Evolutionary conservation across 35 echinoderm and acorn worm genomes (phyloP), one percentile per base, ranked within the genome.

Genomic region (Ophiothrix spiculata): DNA sequence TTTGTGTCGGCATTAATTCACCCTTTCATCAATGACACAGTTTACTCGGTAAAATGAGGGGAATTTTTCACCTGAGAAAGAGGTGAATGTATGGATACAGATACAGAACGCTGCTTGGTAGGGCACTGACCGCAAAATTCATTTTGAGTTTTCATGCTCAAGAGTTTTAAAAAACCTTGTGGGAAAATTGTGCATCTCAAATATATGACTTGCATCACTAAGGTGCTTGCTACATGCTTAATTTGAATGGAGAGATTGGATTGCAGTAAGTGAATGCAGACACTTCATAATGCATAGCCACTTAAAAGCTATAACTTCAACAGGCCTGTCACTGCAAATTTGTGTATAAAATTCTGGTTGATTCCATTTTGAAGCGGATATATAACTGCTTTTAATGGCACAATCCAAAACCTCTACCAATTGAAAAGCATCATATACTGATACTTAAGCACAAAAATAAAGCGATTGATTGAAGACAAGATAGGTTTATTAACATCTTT

Each of bases 1-100:
- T 83, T 83, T 84, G 54, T 84, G 63, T 33, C 81, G 81, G 39
- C 81, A 84, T 60, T 56, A 37, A n/a, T 84, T 84, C 81, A 84
- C 81, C 81, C 37, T 82, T 33, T 84, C 35, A 16, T 37, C 81
- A 23, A 13, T 33, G 81, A 84, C 81, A 84, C 81, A 84, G 81
- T 84, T 84, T n/a, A 63, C 81, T 28, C 29, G 60, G 16, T 69
- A 69, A 69, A 69, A 69, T 69, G 60, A 28, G 60, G 60, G 60
- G 60, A 69, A 69, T 28, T 69, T 28, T 69, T 69, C 29, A 69
- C 60, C 25, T 69, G 8, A 6, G 23, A 49, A 69, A 15, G 29
- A 69, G 60, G 60, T 69, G 60, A 69, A 69, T 69, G 60, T 25
- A 69, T 69, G 60, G n/a, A n/a, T n/a, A n/a, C n/a, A n/a, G 60